phyloP scores from a whole-genome alignment of 2,113 vertebrate species.

The Climacteris rufus region DNA sequence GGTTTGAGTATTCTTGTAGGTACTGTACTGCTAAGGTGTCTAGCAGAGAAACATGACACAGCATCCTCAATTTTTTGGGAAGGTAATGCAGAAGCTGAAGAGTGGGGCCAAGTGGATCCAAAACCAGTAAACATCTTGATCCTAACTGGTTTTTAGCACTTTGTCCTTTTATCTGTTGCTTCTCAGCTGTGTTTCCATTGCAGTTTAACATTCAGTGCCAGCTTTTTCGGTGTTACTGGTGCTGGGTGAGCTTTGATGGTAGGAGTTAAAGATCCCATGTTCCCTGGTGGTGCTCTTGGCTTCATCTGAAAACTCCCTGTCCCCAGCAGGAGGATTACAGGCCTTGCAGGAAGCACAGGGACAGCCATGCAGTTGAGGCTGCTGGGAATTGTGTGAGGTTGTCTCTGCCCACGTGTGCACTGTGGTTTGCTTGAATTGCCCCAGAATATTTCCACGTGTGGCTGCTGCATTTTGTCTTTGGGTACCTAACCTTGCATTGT shows the following conservation, averaged over 20 bases:
- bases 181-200: background rate
- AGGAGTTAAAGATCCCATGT: background rate
- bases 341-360: background rate
- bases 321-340: background rate
- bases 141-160: background rate
- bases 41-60: background rate
- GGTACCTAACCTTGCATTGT: background rate
- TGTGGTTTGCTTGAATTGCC: background rate
- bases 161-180: background rate
- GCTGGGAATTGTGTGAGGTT: background rate
- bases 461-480: background rate
- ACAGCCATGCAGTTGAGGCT: background rate
- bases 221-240: background rate
- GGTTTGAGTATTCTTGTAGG: background rate
- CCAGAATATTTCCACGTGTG: rapidly evolving
- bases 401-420: background rate
- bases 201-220: background rate
- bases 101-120: background rate
- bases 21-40: background rate
- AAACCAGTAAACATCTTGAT: background rate
- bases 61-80: background rate
- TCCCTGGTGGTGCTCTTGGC: background rate
- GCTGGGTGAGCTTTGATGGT: background rate
- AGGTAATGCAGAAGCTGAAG: background rate
- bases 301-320: background rate